Conservation (phyloP, 2,113 vertebrate species). For the Ptychochromis oligacanthus region DNA sequence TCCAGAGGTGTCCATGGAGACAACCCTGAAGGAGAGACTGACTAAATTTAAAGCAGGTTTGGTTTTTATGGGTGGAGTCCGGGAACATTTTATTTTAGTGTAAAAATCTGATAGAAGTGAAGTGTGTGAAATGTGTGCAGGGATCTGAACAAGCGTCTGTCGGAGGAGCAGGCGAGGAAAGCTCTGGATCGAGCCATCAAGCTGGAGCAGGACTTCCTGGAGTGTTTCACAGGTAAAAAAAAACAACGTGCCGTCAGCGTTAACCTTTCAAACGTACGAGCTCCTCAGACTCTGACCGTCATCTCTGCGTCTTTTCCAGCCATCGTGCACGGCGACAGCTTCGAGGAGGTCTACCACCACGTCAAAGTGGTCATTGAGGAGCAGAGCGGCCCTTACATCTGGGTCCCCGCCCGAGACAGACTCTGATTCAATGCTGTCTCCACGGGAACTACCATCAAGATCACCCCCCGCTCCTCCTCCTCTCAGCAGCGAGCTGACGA, state of each 20-base stretch:
- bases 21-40: accelerated
- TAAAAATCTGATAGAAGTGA: neutral
- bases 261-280: neutral
- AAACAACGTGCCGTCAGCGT: neutral
- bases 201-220: conserved; percentile 89
- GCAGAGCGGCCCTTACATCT: conserved; percentile 92
- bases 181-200: conserved; percentile 88
- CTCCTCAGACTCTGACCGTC: neutral
- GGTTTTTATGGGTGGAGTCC: accelerated
- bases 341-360: conserved; percentile 90
- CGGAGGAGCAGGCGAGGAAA: conserved; percentile 88
- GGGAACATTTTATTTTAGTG: accelerated
- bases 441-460: neutral
- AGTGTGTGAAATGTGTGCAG: conserved; percentile 56
- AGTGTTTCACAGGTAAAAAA: conserved; percentile 87
- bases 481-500: neutral
- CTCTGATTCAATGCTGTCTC: conserved; percentile 76
- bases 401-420: conserved; percentile 87
- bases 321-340: conserved; percentile 89
- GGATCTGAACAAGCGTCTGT: conserved; percentile 88
- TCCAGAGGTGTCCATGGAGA: neutral
- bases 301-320: conserved; percentile 67
- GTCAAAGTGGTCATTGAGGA: conserved; percentile 89
- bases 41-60: accelerated
- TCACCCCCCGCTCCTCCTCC: neutral